Conservation (phyloP, 2,888 invertebrate genomes). For the Cancer borealis region DNA sequence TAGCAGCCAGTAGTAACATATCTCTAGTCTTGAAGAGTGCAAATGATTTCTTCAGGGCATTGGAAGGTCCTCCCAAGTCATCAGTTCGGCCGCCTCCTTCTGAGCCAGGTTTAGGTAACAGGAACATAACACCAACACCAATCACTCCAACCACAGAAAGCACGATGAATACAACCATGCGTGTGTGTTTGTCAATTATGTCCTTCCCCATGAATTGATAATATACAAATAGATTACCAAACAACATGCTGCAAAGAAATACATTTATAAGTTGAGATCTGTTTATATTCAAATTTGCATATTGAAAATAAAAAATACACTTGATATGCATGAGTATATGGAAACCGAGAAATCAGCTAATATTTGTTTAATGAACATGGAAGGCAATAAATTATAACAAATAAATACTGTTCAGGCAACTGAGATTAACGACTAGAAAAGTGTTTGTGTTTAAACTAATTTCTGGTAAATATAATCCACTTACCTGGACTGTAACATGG, state of each 20-base stretch:
- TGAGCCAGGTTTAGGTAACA: conserved; percentile 75
- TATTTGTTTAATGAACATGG: not conserved
- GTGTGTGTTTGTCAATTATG: conserved; percentile 86
- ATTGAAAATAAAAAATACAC: not conserved
- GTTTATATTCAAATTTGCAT: not conserved
- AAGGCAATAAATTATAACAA: not conserved
- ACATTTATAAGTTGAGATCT: not conserved
- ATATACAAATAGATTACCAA: conserved; percentile 97
- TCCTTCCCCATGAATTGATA: conserved; percentile 91
- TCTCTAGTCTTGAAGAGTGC: conserved; percentile 88
- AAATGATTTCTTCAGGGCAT: conserved; percentile 88
- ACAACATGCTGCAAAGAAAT: conserved; percentile 86
- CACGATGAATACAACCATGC: conserved; percentile 90
- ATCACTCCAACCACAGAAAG: conserved; percentile 82
- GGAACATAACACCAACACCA: conserved; percentile 77
- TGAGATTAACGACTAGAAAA: not conserved
- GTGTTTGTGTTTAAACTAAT: not conserved
- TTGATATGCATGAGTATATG: not conserved
- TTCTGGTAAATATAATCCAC: not conserved
- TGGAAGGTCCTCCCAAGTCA: conserved; percentile 78
- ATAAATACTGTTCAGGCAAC: not conserved
- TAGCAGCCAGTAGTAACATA: conserved; percentile 91
- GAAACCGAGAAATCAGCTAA: not conserved
- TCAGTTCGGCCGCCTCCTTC: conserved; percentile 68
- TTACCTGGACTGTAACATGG: conserved; percentile 94